Base-by-base conservation (phyloP, 2,113 vertebrate species). In the Mustela lutreola region DNA sequence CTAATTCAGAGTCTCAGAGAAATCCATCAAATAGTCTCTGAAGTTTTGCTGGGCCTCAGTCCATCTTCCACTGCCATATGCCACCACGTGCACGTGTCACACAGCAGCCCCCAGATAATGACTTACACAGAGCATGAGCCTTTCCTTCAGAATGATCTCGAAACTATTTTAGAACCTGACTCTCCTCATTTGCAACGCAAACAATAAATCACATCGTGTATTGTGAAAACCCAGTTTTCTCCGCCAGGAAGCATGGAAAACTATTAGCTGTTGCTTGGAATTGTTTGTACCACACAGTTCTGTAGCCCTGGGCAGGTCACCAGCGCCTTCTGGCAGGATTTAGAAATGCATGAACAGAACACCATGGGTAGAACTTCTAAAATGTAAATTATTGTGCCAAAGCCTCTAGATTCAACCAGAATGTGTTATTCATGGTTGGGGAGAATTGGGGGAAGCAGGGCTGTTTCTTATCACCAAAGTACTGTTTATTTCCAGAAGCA, bases 1-100 rank as follows among this genome's bases (percentile, higher is more conserved):
- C 50, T 70, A 94, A 42, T 81, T 94, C 15, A 83, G 89, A 90
- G 36, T 96, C 83, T 96, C 12, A 3, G 70, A 42, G 39, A 97
- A 98, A 98, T 95, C 89, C 63, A 97, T 91, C 90, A 56, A 86
- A 24, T 0, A 50, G 63, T 53, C 81, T 96, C 73, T 33, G 36
- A 81, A 71, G 93, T 87, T 95, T 84, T 33, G 4, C 60, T 82
- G 50, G 81, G 84, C 97, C 95, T 89, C 42, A 4, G 65, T 90
- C 96, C 73, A 19, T 24, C 81, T 48, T 42, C 48, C 28, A 94
- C 53, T 7, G 39, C 53, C 63, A 91, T 56, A 91, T 94, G 91
- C 76, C 45, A 83, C 82, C 22, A 16, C 1, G 5, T 11, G 3
- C 31, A 0, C 0, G 5, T 45, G 87, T 60, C 39, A 0, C 95